Evolutionary conservation across 2,797 vertebrate species (phyloP).

Genomic region (Pelodytes ibericus): DNA sequence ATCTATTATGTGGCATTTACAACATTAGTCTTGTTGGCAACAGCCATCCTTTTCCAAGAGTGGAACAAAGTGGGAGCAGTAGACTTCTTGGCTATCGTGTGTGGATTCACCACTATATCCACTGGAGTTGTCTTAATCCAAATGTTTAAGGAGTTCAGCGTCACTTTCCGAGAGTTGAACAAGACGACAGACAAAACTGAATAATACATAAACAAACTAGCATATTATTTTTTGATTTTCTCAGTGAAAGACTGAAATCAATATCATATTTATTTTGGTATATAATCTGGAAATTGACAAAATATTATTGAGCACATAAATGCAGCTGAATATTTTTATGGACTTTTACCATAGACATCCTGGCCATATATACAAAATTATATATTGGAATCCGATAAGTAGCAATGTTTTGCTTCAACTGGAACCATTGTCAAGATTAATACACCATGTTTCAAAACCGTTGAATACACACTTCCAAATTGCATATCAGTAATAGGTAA

Average conservation of each 20-base stretch:
- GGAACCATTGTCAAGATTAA: too few species aligned
- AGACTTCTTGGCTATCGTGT: slow-evolving; percentile 87
- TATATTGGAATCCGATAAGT: too few species aligned
- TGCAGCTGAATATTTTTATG: neutral
- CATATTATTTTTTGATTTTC: neutral
- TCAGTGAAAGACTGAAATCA: neutral
- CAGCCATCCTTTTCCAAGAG: slow-evolving; percentile 91
- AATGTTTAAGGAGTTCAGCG: slow-evolving; percentile 87
- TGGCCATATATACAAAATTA: too few species aligned
- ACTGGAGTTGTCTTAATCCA: slow-evolving; percentile 89
- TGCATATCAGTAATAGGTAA: too few species aligned
- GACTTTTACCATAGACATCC: neutral
- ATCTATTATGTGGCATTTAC: slow-evolving; percentile 96
- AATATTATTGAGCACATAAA: neutral
- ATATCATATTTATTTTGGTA: neutral
- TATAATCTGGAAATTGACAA: neutral
- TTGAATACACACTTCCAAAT: too few species aligned
- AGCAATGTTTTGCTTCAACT: too few species aligned
- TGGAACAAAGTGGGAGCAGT: slow-evolving; percentile 83
- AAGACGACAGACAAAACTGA: slow-evolving; percentile 79
- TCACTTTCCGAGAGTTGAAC: slow-evolving; percentile 80
- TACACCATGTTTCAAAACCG: too few species aligned
- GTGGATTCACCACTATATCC: slow-evolving; percentile 85
- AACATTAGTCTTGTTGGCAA: slow-evolving; percentile 84
- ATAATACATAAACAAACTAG: slow-evolving; percentile 60